Base-by-base conservation (phyloP, 2,113 vertebrate species). In the Eleginops maclovinus region DNA sequence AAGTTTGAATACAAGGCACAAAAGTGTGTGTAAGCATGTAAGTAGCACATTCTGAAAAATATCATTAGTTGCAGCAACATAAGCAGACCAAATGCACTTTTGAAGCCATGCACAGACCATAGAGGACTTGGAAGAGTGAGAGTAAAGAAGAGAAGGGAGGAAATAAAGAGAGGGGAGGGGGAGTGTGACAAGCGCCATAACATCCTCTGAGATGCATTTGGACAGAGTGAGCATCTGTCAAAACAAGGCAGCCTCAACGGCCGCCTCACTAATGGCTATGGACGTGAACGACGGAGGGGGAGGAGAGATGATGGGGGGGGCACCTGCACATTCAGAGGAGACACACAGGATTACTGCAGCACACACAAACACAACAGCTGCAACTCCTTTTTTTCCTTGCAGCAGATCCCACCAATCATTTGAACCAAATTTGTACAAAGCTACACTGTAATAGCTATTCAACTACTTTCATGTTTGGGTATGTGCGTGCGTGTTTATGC, bases 221-320 rank as follows among this genome's bases (percentile, higher is more conserved):
- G 94, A 95, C 94, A 94, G 93, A 93, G 92, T 87, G 92, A 94
- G 93, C 91, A 94, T 94, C 93, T 94, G 94, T 95, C 94, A 95
- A 94, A 94, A 94, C 91, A 93, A 92, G 87, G 90, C 91, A 92
- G 92, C 89, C 91, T 93, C 93, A 90, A 91, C 82, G 89, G 88
- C 92, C 82, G 88, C 89, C 88, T 92, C 88, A 79, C 90, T 94
- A 93, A 94, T 93, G 92, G 94, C 91, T 90, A 66, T 82, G 84
- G 93, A 93, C 86, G 75, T 91, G 89, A 92, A 83, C 79, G 81
- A 85, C 81, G 72, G 87, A 90, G 88, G 82, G 75, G 83, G 83
- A 68, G 86, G 79, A 80, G 72, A 72, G 81, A 83, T 36, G 55
- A 58, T 72, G 60, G 60, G 58, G 51, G 85, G 62, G 76, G 81